Evolutionary conservation across 2,888 invertebrate genomes (phyloP).

Genomic region (Rotaria sp.): DNA sequence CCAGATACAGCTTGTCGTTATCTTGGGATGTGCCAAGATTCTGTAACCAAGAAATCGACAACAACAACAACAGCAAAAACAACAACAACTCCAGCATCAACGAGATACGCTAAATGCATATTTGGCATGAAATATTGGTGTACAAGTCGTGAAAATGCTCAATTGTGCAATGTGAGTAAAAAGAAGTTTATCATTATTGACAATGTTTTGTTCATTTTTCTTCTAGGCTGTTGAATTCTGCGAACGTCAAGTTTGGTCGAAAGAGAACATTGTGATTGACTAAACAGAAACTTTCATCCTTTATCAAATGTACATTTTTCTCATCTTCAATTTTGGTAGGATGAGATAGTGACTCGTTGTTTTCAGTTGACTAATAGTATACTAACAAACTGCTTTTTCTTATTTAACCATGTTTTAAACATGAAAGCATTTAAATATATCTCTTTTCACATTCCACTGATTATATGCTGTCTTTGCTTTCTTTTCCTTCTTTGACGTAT

Average conservation of each 20-base stretch:
- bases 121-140: conserved; percentile 22
- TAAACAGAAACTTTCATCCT: neutral
- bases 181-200: neutral
- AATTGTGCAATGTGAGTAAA: conserved; percentile 14
- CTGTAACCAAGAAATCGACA: neutral
- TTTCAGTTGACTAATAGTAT: neutral
- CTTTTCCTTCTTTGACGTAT: too few relatives aligned
- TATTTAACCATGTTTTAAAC: neutral
- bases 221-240: conserved; percentile 13
- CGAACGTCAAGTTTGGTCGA: neutral
- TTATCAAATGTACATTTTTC: neutral
- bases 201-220: neutral
- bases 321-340: too few relatives aligned
- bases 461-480: neutral
- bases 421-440: neutral
- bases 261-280: neutral
- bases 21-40: conserved; percentile 3
- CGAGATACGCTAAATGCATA: neutral
- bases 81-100: neutral
- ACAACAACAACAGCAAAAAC: neutral
- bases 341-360: neutral
- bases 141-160: conserved; percentile 18
- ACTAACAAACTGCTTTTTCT: neutral
- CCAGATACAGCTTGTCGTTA: neutral
- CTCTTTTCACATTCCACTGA: neutral